Evolutionary conservation across 1,140 invertebrate genomes (phyloP).

Genomic region (Galleria mellonella): DNA sequence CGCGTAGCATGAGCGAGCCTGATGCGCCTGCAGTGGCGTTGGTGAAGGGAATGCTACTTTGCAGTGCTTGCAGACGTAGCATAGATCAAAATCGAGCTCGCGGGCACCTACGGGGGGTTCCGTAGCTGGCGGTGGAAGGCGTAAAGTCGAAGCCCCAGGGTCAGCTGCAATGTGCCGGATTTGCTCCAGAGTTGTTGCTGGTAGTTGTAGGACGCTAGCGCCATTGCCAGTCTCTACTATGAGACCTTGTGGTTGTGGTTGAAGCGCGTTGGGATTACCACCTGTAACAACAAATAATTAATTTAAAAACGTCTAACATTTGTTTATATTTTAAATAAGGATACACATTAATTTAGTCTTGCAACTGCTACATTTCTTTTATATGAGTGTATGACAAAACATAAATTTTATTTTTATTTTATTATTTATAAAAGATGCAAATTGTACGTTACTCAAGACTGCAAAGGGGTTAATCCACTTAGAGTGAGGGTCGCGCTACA

Average conservation of each 20-base stretch:
- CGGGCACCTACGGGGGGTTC: conserved; percentile 57
- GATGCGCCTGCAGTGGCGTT: conserved; percentile 82
- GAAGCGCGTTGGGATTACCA: conserved; percentile 30
- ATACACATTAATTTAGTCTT: too few relatives aligned
- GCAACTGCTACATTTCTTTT: too few relatives aligned
- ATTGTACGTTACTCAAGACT: conserved; percentile 23
- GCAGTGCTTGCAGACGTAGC: conserved; percentile 90
- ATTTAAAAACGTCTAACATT: too few relatives aligned
- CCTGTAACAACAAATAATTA: conserved; percentile 52
- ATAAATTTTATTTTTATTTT: too few relatives aligned
- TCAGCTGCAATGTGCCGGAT: conserved; percentile 79
- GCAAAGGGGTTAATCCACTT: conserved; percentile 58
- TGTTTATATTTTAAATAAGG: neutral
- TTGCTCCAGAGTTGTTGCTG: conserved; percentile 78
- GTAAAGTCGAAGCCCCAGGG: conserved; percentile 79
- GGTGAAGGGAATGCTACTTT: conserved; percentile 86
- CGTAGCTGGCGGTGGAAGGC: conserved; percentile 74
- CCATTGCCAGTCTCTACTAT: conserved; percentile 75
- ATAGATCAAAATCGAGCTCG: conserved; percentile 84
- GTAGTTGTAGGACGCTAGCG: conserved; percentile 78
- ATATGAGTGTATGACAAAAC: too few relatives aligned
- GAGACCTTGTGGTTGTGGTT: conserved; percentile 61
- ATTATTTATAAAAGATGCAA: too few relatives aligned
- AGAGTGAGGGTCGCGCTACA: conserved; percentile 31
- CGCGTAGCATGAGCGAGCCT: conserved; percentile 79